Evolutionary conservation across 1,140 invertebrate genomes (phyloP), one percentile per base, ranked within the genome.

Genomic region (Temnothorax longispinosus): DNA sequence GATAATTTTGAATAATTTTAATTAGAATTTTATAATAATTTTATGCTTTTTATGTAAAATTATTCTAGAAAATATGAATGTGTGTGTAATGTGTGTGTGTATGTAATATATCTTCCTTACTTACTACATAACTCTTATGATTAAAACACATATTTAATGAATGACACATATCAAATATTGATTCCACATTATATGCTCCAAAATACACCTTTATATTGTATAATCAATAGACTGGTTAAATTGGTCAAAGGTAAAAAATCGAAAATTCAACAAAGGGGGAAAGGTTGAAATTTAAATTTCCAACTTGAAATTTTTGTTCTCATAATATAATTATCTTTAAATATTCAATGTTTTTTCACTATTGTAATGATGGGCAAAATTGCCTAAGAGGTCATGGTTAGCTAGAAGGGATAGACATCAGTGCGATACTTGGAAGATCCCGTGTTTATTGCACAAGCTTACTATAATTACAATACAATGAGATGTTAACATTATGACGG

Each of bases 391-490:
- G 47, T 74, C 62, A 44, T 0, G 27, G 3, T 32, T 11, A n/a
- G 0, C 10, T n/a, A 21, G 1, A 32, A 65, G 11, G 27, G 13
- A 11, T 75, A 78, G 5, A 21, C 10, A 38, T 50, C 47, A 15
- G 18, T 44, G 52, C n/a, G n/a, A 27, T 60, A 27, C 38, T 15
- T 75, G 11, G 11, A 75, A 41, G 38, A 27, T 13, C 4, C 10
- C 35, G 13, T 18, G 18, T 4, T 58, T 58, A 3, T 38, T 15
- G 44, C 41, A 62, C 32, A 47, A 64, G 27, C 13, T 13, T 35
- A 8, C n/a, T 41, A 27, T 75, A 88, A 94, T 94, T 94, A 94
- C 5, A 94, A 94, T 93, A 94, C 91, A 94, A 93, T 94, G 85
- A 87, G 77, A 32, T 94, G 78, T 77, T 87, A 54, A 18, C 10